Evolutionary conservation across 2,888 invertebrate genomes (phyloP), one percentile per base, ranked within the genome.

Genomic region (Meta bourneti): DNA sequence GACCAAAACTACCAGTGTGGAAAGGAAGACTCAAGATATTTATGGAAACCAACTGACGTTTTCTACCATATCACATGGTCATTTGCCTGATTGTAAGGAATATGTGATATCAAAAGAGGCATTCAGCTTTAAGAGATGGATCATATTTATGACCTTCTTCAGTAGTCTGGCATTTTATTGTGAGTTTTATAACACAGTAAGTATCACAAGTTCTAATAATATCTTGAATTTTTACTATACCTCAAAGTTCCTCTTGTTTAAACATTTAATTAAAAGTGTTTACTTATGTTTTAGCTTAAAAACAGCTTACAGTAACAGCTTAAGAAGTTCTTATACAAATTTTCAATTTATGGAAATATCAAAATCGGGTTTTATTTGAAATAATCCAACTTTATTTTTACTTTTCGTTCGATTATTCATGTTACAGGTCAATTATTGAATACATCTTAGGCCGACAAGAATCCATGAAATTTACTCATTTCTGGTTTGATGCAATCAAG

Each of bases 131-230:
- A 87, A 81, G 48, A 70, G 90, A 54, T 92, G 92, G 92, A 2
- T 88, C 9, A 5, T 90, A n/a, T 81, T 90, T 6, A 92, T 88
- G 87, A 19, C 69, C 1, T 9, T 88, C 9, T 92, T 92, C 48
- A 84, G 87, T 49, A 61, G 49, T 19, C 48, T 92, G 75, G 90
- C 92, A 61, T 90, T 92, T 49, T 90, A 92, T 51, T 88, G 77
- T 75, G 90, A 92, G 75, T 90, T 92, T 69, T 88, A 92, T 81
- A 92, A 87, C 48, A 52, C 78, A 16, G 92, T 92, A 80, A 92
- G 92, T 92, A 70, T 61, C n/a, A 48, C n/a, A 11, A n/a, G 13
- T 70, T 34, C 34, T 34, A 34, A 34, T 34, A 34, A 34, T 1
- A 4, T 34, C 34, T 34, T 34, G 5, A 16, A 16, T 69, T 16